Evolutionary conservation across 1,140 invertebrate species (phyloP), one percentile per base, ranked within the genome.

Genomic region (Drosophila neocordata): DNA sequence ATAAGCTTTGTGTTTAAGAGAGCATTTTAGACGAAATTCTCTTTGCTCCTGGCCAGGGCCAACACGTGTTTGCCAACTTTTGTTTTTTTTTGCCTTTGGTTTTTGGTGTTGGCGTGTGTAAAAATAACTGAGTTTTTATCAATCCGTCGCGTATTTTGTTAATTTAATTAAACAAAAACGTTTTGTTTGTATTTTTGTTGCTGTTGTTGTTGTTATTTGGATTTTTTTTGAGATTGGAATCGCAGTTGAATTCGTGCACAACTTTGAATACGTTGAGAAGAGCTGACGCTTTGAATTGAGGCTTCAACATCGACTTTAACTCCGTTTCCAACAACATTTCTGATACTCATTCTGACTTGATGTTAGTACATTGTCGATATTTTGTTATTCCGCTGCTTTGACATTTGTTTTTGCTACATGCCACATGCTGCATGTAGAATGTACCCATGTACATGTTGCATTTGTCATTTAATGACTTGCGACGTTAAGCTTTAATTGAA

Each of bases 131-230:
- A 77, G 77, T 85, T 85, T 87, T 84, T 80, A 65, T 77, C 65
- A 55, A 51, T 81, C 82, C 74, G 77, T 64, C 77, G 77, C 82
- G 82, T 81, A 85, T 85, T 87, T 81, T 87, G 82, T 85, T 85
- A 85, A 87, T 85, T 85, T 85, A 85, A 85, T 85, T 85, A 87
- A 85, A 85, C 82, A 85, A 85, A 85, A 85, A 85, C 82, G 82
- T 75, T 85, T 85, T 85, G 82, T 85, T 85, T 85, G 82, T 87
- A 74, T 81, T 85, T 85, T 84, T 80, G 37, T 69, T 77, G 59
- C 65, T 62, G 35, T 22, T 64, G 27, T 31, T 31, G 27, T 59
- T 38, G 65, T 48, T 67, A 20, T 51, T 24, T 75, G 67, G 12
- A 15, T 13, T 44, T 61, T n/a, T 51, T 62, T 52, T 81, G 67